Conservation (phyloP, 2,113 vertebrate genomes). For the Sterna hirundo region DNA sequence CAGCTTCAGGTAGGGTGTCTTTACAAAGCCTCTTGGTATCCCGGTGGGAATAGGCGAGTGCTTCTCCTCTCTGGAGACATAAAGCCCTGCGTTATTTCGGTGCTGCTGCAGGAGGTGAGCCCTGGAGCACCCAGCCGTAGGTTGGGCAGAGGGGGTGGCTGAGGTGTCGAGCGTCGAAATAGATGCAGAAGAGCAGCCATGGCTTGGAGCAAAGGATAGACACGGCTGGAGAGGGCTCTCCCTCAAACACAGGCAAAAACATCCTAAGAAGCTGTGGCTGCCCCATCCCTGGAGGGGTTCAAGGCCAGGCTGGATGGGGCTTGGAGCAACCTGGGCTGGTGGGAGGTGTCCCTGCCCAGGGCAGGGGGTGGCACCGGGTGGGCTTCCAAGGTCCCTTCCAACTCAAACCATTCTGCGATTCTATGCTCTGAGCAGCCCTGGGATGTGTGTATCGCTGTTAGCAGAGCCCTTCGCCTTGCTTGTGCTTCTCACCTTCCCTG, state of each 20-base stretch:
- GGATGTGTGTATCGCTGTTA: rapidly evolving
- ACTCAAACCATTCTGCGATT: not conserved
- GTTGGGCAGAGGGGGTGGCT: not conserved
- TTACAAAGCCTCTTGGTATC: not conserved
- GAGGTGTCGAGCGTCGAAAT: not conserved
- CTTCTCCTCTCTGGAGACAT: no score
- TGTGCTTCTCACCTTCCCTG: not conserved
- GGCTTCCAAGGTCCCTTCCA: not conserved
- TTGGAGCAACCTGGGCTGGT: not conserved
- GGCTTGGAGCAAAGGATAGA: not conserved
- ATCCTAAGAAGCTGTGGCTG: not conserved
- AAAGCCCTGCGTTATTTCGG: not conserved
- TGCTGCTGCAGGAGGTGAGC: not conserved
- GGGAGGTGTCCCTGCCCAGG: not conserved
- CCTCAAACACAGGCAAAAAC: not conserved
- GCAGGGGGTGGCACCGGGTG: not conserved
- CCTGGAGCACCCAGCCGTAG: not conserved
- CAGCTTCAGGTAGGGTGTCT: not conserved
- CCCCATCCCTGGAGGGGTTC: not conserved
- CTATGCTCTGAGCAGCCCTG: not conserved
- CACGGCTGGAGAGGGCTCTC: not conserved
- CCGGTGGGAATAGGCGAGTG: not conserved
- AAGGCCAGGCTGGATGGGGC: no score
- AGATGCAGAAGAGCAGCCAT: not conserved
- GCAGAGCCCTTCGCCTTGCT: not conserved